phyloP scores from a whole-genome alignment of 2,888 invertebrate species.

The Galerucella nymphaeae region DNA sequence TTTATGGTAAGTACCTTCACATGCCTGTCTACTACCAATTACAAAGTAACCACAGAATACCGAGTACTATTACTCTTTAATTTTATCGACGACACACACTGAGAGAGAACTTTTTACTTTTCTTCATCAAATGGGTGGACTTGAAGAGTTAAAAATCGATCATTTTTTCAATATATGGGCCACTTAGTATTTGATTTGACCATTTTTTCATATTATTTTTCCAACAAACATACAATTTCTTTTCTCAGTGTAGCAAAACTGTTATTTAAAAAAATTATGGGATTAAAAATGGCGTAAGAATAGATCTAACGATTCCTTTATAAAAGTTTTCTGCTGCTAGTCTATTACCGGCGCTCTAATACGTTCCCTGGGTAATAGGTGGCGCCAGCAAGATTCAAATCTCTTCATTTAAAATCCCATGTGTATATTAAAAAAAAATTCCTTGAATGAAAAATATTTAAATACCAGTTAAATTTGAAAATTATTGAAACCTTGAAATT shows the following conservation, averaged over 20 bases:
- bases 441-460: background rate
- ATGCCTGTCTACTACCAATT: slow-evolving; percentile 5
- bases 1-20: background rate
- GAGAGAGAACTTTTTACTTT: background rate
- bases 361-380: background rate
- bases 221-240: no score
- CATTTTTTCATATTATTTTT: no score
- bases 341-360: background rate
- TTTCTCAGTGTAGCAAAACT: background rate
- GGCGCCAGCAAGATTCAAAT: background rate
- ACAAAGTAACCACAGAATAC: background rate
- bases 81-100: background rate
- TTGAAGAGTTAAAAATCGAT: no score
- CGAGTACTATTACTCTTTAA: background rate
- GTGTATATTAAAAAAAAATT: no score
- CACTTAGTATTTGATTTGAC: no score
- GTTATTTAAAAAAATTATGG: background rate
- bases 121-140: no score
- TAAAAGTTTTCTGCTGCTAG: background rate
- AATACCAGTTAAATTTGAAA: no score
- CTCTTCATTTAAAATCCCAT: background rate
- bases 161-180: no score
- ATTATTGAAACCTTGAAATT: no score
- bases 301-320: background rate
- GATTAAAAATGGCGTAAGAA: background rate